phyloP scores from a whole-genome alignment of 2,888 invertebrate species.

The Nasonia oneida region DNA sequence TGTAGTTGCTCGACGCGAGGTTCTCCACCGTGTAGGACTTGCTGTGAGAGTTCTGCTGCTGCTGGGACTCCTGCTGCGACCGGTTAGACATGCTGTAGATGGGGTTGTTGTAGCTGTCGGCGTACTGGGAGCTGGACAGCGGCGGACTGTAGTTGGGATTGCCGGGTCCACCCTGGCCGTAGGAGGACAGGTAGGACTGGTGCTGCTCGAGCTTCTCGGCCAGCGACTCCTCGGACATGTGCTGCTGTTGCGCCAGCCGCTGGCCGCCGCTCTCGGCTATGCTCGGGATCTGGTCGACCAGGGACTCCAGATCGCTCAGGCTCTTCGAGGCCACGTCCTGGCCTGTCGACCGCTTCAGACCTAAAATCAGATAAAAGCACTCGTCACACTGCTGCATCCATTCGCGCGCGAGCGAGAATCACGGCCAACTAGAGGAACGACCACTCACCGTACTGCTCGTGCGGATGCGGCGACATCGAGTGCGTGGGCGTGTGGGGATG shows the following conservation, averaged over 20 bases:
- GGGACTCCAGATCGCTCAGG: constrained; percentile 91
- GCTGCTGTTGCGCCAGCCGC: constrained; percentile 73
- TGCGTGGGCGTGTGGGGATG: constrained; percentile 77
- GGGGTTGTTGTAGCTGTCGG: constrained; percentile 70
- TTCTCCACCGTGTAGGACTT: constrained; percentile 79
- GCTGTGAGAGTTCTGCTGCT: constrained; percentile 73
- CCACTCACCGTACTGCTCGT: constrained; percentile 74
- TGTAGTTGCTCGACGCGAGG: constrained; percentile 78
- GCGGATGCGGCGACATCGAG: constrained; percentile 77
- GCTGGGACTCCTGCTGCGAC: constrained; percentile 71
- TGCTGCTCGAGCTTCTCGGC: constrained; percentile 72
- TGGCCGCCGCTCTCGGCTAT: constrained; percentile 85
- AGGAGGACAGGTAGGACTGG: constrained; percentile 68
- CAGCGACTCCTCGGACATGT: constrained; percentile 72
- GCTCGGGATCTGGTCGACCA: constrained; percentile 95
- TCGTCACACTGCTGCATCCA: background rate
- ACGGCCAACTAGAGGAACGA: background rate
- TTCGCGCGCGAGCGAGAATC: too few relatives aligned
- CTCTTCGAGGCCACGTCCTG: constrained; percentile 93
- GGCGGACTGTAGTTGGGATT: constrained; percentile 75
- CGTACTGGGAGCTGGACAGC: constrained; percentile 70
- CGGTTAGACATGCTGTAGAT: constrained; percentile 74
- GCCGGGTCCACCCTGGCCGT: constrained; percentile 68
- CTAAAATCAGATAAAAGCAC: constrained; percentile 1
- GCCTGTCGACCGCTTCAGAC: constrained; percentile 74